Evolutionary conservation across 2,888 invertebrate species (phyloP), one percentile per base, ranked within the genome.

Genomic region (Mythimna ferrago): DNA sequence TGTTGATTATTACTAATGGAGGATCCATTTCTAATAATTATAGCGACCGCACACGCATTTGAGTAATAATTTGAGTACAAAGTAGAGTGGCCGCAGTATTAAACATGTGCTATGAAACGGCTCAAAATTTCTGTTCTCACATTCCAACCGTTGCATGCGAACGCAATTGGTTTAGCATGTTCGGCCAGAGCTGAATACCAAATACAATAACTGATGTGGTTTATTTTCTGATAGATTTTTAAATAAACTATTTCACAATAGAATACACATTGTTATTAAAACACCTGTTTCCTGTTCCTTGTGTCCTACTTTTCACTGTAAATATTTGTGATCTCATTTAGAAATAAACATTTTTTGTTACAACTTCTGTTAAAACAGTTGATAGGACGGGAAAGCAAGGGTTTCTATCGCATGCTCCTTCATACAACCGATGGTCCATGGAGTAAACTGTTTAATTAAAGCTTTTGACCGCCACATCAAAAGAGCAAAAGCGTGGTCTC

Each of bases 161-260:
- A 89, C 87, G 87, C 87, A 75, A 82, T 83, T 83, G 83, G 82
- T 84, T 81, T 82, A 85, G 83, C 86, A 88, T 85, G 89, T 91
- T 93, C 89, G 90, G 92, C 92, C 92, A 88, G 91, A 93, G 94
- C 94, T 93, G 92, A 92, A 91, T 93, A 94, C 95, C 95, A 95
- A 95, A 95, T 94, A 94, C 86, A 88, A 89, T 86, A 75, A 90
- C 81, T 91, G 90, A 93, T 93, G 91, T 93, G 92, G 92, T 92
- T 93, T 93, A 92, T 93, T 94, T 93, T 94, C 92, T 90, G 90
- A 92, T 91, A 88, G 89, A 87, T 89, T 90, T 89, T 90, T 90
- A 90, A 94, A 93, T 94, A 94, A 93, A 93, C 90, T 90, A 90
- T 91, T 91, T 92, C 88, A 88, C 89, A 89, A 86, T 84, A 87